Conservation (phyloP, 2,797 vertebrate genomes). For the Emys orbicularis region DNA sequence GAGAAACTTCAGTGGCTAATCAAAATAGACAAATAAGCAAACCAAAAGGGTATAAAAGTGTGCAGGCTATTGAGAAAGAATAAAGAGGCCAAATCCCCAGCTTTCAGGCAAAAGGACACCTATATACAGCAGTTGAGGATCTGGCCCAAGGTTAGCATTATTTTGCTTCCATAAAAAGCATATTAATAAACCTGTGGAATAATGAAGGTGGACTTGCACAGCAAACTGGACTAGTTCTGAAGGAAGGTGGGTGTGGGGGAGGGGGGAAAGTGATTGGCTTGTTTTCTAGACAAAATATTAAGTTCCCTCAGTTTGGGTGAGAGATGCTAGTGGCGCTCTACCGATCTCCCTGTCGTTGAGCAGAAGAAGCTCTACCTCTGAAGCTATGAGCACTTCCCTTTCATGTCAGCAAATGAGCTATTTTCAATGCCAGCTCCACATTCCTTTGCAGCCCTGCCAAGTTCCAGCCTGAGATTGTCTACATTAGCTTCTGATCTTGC, state of each 20-base stretch:
- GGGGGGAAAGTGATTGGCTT: conserved; percentile 53
- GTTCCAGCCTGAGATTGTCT: conserved; percentile 71
- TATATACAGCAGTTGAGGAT: conserved; percentile 21
- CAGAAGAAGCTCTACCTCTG: conserved; percentile 49
- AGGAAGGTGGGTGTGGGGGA: background rate
- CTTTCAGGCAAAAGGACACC: background rate
- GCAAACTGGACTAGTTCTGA: conserved; percentile 27
- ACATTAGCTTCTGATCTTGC: conserved; percentile 73
- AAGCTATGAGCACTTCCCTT: conserved; percentile 39
- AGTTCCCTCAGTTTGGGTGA: conserved; percentile 56
- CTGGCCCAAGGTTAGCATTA: conserved; percentile 8
- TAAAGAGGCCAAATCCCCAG: background rate
- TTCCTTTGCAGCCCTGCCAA: conserved; percentile 37
- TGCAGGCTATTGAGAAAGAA: accelerated
- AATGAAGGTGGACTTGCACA: conserved; percentile 1
- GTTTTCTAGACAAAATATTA: conserved; percentile 72
- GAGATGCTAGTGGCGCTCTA: conserved; percentile 62
- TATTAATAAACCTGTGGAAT: conserved; percentile 37
- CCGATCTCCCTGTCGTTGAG: conserved; percentile 54
- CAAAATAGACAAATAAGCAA: background rate
- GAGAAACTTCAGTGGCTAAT: conserved; percentile 20
- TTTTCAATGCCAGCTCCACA: conserved; percentile 39
- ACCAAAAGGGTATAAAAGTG: background rate
- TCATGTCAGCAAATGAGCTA: conserved; percentile 64
- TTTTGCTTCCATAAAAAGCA: conserved; percentile 28